phyloP scores from a whole-genome alignment of 2,888 invertebrate species.

The Pristionchus entomophagus region DNA sequence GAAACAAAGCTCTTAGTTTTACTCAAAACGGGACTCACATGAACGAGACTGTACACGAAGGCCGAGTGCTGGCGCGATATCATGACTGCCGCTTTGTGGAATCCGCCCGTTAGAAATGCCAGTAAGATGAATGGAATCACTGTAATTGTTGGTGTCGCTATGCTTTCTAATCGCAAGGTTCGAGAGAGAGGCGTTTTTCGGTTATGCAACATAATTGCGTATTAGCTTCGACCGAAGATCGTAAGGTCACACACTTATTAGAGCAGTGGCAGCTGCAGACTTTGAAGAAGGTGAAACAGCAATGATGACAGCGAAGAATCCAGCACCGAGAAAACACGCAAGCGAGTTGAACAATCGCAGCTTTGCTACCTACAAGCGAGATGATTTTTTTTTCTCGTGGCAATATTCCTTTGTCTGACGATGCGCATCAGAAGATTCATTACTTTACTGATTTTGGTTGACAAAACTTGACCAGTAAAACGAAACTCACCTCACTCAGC shows the following conservation, averaged over 20 bases:
- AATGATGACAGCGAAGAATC: background rate
- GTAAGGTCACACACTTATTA: background rate
- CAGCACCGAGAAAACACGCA: background rate
- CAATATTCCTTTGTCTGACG: background rate
- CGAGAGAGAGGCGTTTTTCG: too few relatives aligned
- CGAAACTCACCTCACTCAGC: background rate
- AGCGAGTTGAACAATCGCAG: slow-evolving; percentile 10
- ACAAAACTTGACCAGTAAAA: too few relatives aligned
- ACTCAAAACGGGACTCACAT: too few relatives aligned
- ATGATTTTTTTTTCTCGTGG: background rate
- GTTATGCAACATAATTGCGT: too few relatives aligned
- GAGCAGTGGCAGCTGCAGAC: background rate
- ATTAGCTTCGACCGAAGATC: too few relatives aligned
- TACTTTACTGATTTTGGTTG: too few relatives aligned
- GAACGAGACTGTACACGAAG: background rate
- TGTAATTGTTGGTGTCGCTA: too few relatives aligned
- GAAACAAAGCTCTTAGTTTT: too few relatives aligned
- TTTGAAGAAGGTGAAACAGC: background rate
- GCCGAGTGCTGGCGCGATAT: background rate
- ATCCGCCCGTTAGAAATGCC: background rate
- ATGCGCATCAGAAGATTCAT: too few relatives aligned
- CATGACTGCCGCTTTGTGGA: background rate
- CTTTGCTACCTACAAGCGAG: background rate
- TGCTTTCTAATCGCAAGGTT: too few relatives aligned
- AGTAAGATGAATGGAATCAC: slow-evolving; percentile 18